Base-by-base conservation (phyloP, 2,888 invertebrate species). In the Sarcophaga caerulescens region DNA sequence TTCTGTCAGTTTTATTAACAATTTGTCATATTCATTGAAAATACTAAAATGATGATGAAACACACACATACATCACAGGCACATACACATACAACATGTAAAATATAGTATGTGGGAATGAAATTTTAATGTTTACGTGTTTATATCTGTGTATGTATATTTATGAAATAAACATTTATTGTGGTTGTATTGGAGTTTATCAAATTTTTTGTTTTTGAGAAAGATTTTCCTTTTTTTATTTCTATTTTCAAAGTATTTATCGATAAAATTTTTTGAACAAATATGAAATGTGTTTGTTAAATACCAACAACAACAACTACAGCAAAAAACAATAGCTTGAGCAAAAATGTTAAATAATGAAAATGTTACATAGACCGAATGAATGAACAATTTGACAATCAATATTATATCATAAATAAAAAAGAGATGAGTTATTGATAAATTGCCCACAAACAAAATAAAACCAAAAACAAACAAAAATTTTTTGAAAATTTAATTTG, bases 151-250 rank as follows among this genome's bases (percentile, higher is more conserved):
- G 10, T 44, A 17, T 21, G 19, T 77, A 59, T 65, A 71, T 59
- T 62, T 76, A 70, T 76, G n/a, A 76, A 82, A 71, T 70, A 71
- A 76, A 76, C 65, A 70, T 76, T 76, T 82, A 76, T 82, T 76
- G 65, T 71, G 59, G 69, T 73, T 81, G 68, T 68, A 74, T 47
- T 78, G 25, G 57, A 57, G 23, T 68, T 81, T 74, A 68, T 25
- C 23, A 74, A 35, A 11, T 60, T 65, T 14, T 14, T 12, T 52
- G 12, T 52, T 52, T 52, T 14, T 52, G 12, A n/a, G 2, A 52
- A 14, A 12, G 52, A 14, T 52, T 14, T 52, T 52, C 17, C 1
- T 14, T 52, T 52, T 52, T 35, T 35, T 35, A 2, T 35, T 35
- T 35, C 35, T 8, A 10, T 35, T 35, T 35, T 35, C 35, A 17